Evolutionary conservation across 2,888 invertebrate species (phyloP), one percentile per base, ranked within the genome.

Genomic region (Oligia strigilis): DNA sequence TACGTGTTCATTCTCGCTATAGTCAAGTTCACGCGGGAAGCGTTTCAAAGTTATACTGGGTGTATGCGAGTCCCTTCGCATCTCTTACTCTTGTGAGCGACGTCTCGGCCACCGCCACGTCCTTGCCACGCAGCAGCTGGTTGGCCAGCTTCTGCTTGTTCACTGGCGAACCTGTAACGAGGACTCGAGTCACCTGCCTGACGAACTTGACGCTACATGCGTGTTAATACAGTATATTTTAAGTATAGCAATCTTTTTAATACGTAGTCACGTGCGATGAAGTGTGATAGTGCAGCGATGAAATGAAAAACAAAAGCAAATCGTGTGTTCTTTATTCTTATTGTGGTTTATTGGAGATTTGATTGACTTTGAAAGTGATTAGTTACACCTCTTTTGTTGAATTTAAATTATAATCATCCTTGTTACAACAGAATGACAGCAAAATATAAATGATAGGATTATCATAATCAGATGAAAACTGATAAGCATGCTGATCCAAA

Each of bases 71-170:
- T 77, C 88, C 91, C 80, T 87, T 88, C 87, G 92, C 93, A 91
- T 94, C 94, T 95, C 98, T 98, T 98, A 98, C 98, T 98, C 98
- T 97, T 95, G 98, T 98, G 94, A 98, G 97, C 91, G 98, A 98
- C 87, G 98, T 98, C 97, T 98, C 98, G 95, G 98, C 98, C 91
- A 98, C 98, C 93, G 97, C 97, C 93, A 97, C 97, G 97, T 98
- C 98, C 88, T 94, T 94, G 95, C 98, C 98, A 92, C 98, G 97
- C 95, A 98, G 97, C 97, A 97, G 96, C 95, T 98, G 98, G 96
- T 98, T 98, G 95, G 98, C 98, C 97, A 98, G 97, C 97, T 98
- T 98, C 97, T 98, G 98, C 97, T 98, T 98, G 97, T 98, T 98
- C 97, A 98, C 98, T 88, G 98, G 98, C 88, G 98, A 98, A 95